phyloP scores from a whole-genome alignment of 2,113 vertebrate species.

The Aplodontia rufa region DNA sequence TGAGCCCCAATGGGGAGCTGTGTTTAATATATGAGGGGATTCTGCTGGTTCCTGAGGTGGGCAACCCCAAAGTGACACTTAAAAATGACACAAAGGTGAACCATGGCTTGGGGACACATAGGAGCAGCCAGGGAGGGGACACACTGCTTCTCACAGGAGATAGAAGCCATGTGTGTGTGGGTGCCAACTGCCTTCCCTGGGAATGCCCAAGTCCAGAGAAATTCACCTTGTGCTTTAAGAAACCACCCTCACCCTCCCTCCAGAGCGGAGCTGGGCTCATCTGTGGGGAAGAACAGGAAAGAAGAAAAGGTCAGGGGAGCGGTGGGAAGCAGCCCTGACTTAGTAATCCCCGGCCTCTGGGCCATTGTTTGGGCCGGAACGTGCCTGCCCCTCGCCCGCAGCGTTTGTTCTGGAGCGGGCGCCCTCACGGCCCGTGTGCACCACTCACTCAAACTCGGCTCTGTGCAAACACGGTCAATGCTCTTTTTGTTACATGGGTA shows the following conservation, averaged over 20 bases:
- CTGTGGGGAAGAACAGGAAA: background rate
- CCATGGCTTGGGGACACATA: accelerated
- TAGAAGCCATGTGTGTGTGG: background rate
- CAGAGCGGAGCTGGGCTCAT: background rate
- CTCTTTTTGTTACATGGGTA: constrained; percentile 68
- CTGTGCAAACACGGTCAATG: constrained; percentile 19
- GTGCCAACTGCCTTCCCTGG: background rate
- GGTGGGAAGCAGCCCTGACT: background rate
- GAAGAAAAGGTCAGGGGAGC: background rate
- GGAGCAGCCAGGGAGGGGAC: background rate
- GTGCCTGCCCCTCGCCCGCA: background rate
- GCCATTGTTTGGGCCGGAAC: background rate
- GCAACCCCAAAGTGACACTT: background rate
- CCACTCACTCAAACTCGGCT: background rate
- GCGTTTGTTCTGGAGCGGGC: background rate
- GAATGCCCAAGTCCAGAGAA: background rate
- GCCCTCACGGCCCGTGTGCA: background rate
- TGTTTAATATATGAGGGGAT: constrained; percentile 1
- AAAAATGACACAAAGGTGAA: background rate
- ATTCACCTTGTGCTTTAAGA: background rate
- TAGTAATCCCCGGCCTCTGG: background rate
- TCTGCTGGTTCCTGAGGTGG: background rate
- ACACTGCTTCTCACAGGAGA: background rate
- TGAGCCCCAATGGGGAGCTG: constrained; percentile 54
- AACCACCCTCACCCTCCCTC: background rate